These are phyloP conservation scores for Ophion ellenae DNA, from an alignment of 2,888 invertebrate genomes.

Conservation along the genomic window DNA sequence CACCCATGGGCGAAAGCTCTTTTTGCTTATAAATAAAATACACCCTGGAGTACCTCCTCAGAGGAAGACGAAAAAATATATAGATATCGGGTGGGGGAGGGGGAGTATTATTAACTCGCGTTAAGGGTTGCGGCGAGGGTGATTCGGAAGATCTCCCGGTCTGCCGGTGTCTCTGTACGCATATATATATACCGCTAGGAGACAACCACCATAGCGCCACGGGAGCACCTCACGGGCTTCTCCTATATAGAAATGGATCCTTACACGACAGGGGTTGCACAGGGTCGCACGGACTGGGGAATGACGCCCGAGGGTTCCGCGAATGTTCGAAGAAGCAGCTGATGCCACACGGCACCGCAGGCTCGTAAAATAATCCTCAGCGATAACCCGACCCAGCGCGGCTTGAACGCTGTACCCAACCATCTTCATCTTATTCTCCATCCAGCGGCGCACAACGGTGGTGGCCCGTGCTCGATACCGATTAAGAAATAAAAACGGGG, in stretches of 20 bases:
- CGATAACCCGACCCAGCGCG: conserved; percentile 66
- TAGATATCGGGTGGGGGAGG: conserved; percentile 61
- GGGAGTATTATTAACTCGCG: conserved; percentile 81
- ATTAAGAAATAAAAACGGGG: conserved; percentile 62
- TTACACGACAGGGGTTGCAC: conserved; percentile 45
- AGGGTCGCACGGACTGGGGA: conserved; percentile 56
- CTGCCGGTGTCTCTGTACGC: conserved; percentile 43
- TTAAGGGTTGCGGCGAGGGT: conserved; percentile 73
- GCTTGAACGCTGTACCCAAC: conserved; percentile 45
- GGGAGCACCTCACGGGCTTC: conserved; percentile 36
- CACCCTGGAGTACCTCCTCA: conserved; percentile 34
- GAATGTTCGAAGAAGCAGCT: conserved; percentile 76
- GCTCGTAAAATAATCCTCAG: conserved; percentile 79
- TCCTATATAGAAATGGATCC: conserved; percentile 53
- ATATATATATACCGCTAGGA: conserved; percentile 14
- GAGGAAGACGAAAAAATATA: conserved; percentile 22
- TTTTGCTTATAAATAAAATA: conserved; percentile 79
- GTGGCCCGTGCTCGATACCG: conserved; percentile 45
- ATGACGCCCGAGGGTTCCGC: conserved; percentile 62
- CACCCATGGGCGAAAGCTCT: conserved; percentile 17
- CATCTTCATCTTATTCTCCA: conserved; percentile 58
- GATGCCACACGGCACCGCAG: conserved; percentile 79
- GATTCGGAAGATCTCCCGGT: conserved; percentile 66
- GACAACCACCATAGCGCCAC: conserved; percentile 31
- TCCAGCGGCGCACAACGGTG: conserved; percentile 23